Percentiles rank a stretch among this genome's conserved stretches.
phyloP scores from a whole-genome alignment of 1,140 invertebrate genomes.

The Dolichoris vasculosae region DNA sequence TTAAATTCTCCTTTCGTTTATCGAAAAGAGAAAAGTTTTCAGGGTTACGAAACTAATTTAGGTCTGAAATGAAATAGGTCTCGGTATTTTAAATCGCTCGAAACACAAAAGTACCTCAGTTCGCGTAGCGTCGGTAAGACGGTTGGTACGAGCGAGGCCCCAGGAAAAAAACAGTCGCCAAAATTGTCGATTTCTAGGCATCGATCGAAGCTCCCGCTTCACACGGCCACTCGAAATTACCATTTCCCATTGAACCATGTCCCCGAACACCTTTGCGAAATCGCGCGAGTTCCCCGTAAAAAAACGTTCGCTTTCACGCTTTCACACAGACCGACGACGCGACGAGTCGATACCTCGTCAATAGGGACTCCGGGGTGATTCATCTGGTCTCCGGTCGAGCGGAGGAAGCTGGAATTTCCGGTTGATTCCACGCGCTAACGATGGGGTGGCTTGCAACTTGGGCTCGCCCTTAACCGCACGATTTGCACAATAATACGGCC shows the following conservation, averaged over 20 bases:
- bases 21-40: no score
- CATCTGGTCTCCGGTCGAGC: slow-evolving; percentile 21
- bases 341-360: slow-evolving; percentile 24
- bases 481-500: slow-evolving; percentile 74
- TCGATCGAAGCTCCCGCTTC: not conserved
- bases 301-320: slow-evolving; percentile 21
- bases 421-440: slow-evolving; percentile 75
- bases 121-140: not conserved
- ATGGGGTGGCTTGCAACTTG: slow-evolving; percentile 64
- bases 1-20: no score
- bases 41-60: no score
- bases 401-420: slow-evolving; percentile 74
- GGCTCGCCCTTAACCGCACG: slow-evolving; percentile 56
- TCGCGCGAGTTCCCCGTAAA: not conserved
- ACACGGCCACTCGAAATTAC: slow-evolving; percentile 21
- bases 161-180: not conserved
- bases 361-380: slow-evolving; percentile 5
- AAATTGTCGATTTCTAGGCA: not conserved
- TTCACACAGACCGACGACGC: not conserved
- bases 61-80: no score
- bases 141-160: not conserved
- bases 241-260: slow-evolving; percentile 22
- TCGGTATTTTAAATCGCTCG: no score
- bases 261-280: slow-evolving; percentile 1
- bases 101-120: no score